Evolutionary conservation across 2,888 invertebrate species (phyloP).

Genomic region (Spatulosminthurus flaviceps): DNA sequence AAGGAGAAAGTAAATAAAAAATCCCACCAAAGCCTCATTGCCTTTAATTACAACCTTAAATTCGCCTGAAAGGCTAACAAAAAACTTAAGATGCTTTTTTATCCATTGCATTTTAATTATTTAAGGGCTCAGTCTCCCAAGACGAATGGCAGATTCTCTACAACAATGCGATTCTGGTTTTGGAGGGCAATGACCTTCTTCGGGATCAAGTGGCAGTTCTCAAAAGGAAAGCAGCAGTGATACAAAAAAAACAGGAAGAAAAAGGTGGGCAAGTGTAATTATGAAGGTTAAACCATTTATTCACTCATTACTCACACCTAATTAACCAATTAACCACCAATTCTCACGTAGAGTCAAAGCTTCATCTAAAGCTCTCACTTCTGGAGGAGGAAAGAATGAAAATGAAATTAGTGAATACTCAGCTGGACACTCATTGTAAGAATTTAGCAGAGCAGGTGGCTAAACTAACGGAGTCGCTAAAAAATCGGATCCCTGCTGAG

Average conservation of each 20-base stretch:
- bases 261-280: constrained; percentile 50
- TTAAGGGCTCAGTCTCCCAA: constrained; percentile 57
- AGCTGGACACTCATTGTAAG: constrained; percentile 55
- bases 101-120: too few relatives aligned
- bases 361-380: constrained; percentile 50
- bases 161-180: constrained; percentile 57
- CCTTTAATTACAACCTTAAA: too few relatives aligned
- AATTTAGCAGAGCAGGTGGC: constrained; percentile 54
- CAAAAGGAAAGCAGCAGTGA: constrained; percentile 49
- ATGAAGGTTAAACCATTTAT: too few relatives aligned
- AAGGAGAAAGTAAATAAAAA: constrained; percentile 59
- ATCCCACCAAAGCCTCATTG: too few relatives aligned
- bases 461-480: constrained; percentile 52
- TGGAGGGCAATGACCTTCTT: constrained; percentile 62
- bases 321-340: too few relatives aligned
- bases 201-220: constrained; percentile 53
- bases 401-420: constrained; percentile 43
- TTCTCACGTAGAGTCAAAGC: constrained; percentile 44
- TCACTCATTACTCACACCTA: too few relatives aligned
- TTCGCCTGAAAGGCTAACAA: too few relatives aligned
- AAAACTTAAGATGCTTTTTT: too few relatives aligned
- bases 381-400: constrained; percentile 54
- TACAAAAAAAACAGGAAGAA: constrained; percentile 53
- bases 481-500: constrained; percentile 57
- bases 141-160: constrained; percentile 60